phyloP scores from a whole-genome alignment of 2,797 vertebrate genomes.

The Sebastes taczanowskii region DNA sequence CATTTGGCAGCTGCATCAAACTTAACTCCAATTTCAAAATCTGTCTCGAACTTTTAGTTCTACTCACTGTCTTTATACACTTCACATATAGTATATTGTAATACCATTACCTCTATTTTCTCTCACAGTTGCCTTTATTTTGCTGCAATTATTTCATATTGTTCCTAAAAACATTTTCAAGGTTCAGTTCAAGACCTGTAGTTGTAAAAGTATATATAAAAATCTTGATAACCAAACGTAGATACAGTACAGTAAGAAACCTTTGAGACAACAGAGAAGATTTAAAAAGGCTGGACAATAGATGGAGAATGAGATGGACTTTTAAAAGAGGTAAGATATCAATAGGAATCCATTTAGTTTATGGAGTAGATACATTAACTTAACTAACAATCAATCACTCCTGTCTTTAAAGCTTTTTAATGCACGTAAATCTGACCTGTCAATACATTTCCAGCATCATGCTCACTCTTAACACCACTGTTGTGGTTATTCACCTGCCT shows the following conservation, averaged over 20 bases:
- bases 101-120: background rate
- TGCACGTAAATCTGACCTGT: constrained; percentile 36
- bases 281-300: constrained; percentile 24
- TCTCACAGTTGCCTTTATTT: background rate
- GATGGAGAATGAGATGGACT: constrained; percentile 49
- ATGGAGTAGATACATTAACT: constrained; percentile 55
- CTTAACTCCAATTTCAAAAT: constrained; percentile 44
- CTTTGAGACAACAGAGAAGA: constrained; percentile 14
- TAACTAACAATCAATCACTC: constrained; percentile 52
- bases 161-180: background rate
- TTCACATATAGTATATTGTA: background rate
- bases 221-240: background rate
- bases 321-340: constrained; percentile 53
- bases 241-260: background rate
- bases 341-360: constrained; percentile 65
- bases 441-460: constrained; percentile 41
- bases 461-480: constrained; percentile 24
- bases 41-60: constrained; percentile 19
- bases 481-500: constrained; percentile 21
- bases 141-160: background rate
- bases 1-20: constrained; percentile 54
- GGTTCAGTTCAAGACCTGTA: background rate
- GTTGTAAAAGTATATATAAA: background rate
- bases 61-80: background rate
- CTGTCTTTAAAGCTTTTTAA: constrained; percentile 53